These are phyloP conservation scores for Campylomormyrus tamandua DNA, from an alignment of 2,113 vertebrate genomes.

Conservation along the genomic window DNA sequence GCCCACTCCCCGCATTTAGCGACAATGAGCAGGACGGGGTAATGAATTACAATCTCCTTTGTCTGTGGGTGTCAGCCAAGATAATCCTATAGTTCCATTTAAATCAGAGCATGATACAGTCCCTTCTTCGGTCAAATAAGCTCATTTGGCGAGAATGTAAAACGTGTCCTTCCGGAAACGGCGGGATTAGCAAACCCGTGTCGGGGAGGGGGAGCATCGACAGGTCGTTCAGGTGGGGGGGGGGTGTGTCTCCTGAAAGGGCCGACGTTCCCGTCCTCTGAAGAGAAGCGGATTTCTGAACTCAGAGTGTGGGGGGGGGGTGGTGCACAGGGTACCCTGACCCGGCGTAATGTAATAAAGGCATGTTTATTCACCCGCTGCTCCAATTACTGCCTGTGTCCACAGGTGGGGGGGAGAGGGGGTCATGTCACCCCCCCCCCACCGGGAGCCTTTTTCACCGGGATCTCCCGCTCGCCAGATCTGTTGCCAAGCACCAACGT, in stretches of 20 bases:
- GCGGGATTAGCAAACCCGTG: not conserved
- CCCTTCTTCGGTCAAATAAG: slow-evolving; percentile 12
- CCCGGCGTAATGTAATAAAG: slow-evolving; percentile 34
- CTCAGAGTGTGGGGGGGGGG: no score
- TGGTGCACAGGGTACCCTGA: no score
- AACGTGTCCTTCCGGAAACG: slow-evolving; percentile 10
- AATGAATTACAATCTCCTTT: slow-evolving; percentile 16
- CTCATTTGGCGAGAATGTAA: slow-evolving; percentile 13
- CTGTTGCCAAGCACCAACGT: not conserved
- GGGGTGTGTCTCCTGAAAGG: no score
- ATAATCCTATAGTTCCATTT: slow-evolving; percentile 17
- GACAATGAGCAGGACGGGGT: not conserved
- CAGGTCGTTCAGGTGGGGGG: not conserved
- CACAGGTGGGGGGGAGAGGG: not conserved
- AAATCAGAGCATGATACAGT: slow-evolving; percentile 10
- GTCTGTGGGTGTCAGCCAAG: slow-evolving; percentile 6
- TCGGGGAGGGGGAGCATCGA: not conserved
- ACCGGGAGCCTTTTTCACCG: not conserved
- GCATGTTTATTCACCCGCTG: slow-evolving; percentile 30
- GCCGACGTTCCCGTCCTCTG: no score
- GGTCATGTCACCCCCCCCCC: not conserved
- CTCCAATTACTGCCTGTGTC: not conserved
- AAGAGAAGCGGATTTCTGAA: no score
- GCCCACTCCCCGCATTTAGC: not conserved
- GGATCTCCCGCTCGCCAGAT: not conserved